These are phyloP conservation scores for Streptopelia turtur DNA, from an alignment of 2,797 vertebrate genomes.

Conservation along the genomic window DNA sequence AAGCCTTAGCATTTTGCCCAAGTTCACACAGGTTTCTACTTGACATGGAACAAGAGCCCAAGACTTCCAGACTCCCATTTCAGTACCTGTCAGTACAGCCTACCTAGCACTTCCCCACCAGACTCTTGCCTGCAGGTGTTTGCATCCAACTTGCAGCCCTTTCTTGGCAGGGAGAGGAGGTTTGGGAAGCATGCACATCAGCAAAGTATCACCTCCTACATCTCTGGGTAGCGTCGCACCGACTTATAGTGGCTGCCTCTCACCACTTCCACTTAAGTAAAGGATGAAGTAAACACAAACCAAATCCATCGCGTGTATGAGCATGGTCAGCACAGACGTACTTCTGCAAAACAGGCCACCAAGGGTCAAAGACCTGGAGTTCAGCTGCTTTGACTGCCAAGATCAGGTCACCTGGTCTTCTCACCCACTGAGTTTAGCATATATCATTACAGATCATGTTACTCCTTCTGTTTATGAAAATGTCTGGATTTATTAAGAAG, in stretches of 20 bases:
- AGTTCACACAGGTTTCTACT: background rate
- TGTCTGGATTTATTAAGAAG: background rate
- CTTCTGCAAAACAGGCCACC: background rate
- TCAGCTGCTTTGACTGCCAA: background rate
- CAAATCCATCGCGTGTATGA: background rate
- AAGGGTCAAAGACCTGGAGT: conserved; percentile 14
- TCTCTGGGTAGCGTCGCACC: background rate
- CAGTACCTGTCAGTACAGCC: background rate
- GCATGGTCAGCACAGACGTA: background rate
- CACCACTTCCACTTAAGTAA: background rate
- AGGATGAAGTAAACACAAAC: background rate
- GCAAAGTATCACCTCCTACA: background rate
- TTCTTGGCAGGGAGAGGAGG: background rate
- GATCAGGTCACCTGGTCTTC: background rate
- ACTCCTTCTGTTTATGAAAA: background rate
- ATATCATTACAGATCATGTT: background rate
- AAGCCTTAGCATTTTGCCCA: background rate
- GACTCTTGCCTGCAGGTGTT: background rate
- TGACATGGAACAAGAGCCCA: background rate
- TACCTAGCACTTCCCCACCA: background rate
- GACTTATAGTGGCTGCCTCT: background rate
- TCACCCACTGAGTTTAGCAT: background rate
- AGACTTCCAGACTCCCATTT: background rate
- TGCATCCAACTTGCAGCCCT: background rate
- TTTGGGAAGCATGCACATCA: background rate